Evolutionary conservation across 2,888 invertebrate genomes (phyloP), one percentile per base, ranked within the genome.

Genomic region (Acleris emargana): DNA sequence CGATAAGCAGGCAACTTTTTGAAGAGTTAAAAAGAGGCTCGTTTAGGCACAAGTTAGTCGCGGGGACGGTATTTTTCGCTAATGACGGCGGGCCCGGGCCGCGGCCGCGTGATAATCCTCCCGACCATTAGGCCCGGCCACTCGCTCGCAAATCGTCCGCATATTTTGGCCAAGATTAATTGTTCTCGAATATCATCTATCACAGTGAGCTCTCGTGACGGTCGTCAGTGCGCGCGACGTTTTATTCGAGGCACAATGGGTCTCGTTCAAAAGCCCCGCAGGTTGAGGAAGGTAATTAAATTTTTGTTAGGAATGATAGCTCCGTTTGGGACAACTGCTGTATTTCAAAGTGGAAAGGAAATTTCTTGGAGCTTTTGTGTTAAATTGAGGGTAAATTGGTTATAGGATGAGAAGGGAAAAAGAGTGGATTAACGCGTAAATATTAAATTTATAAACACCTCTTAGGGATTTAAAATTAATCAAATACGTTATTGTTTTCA

Each of bases 181-280:
- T 92, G 90, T 91, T 89, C 91, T 87, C 83, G 89, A 92, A 91
- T 91, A 91, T 91, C 91, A 92, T 92, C 91, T 91, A 91, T 92
- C 91, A 91, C 90, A 84, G 87, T 84, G 88, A 87, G 89, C 86
- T 89, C 86, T 84, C 83, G 83, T 88, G 90, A 89, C 90, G 89
- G 86, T 88, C 88, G 79, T 77, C 84, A 88, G 84, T 89, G 89
- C 87, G 90, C 86, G 84, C 88, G 89, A 88, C 90, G 85, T 91
- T 91, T 90, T 90, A 89, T 90, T 88, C 81, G 79, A 86, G 79
- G 80, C 80, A 89, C 87, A 90, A 88, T 87, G 80, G 86, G 78
- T 73, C 82, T 79, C 80, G 66, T 61, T 61, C 66, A 76, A 76
- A 84, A 80, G 81, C 77, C 78, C 78, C 80, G 74, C 80, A 80